Conservation (phyloP, 2,888 invertebrate genomes). For the Alloscopus bannaensis region DNA sequence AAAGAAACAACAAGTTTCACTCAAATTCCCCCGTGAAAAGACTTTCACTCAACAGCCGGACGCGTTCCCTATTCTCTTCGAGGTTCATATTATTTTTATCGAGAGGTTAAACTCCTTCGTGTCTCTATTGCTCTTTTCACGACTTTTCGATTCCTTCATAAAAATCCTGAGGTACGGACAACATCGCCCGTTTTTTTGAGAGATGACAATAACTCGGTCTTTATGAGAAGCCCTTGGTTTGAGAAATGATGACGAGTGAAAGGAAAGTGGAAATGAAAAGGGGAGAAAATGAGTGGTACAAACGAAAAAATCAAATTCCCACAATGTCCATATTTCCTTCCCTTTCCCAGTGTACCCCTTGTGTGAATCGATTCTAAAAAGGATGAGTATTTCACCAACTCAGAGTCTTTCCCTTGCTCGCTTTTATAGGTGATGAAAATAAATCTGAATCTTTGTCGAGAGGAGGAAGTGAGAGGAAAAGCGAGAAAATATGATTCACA, state of each 20-base stretch:
- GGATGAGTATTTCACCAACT: slow-evolving; percentile 3
- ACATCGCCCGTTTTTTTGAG: no score
- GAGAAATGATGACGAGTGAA: slow-evolving; percentile 61
- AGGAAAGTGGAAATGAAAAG: slow-evolving; percentile 60
- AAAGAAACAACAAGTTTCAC: no score
- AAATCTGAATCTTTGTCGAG: not conserved
- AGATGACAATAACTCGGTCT: slow-evolving; percentile 61
- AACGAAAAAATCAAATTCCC: slow-evolving; percentile 59
- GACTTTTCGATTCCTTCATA: no score
- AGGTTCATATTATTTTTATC: no score
- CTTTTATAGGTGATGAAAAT: not conserved
- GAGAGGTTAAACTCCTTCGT: no score
- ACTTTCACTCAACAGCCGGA: no score
- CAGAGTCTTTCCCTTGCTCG: not conserved
- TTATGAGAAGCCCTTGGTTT: slow-evolving; percentile 43
- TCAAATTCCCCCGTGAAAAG: no score
- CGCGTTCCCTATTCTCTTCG: no score
- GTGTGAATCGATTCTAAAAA: slow-evolving; percentile 2
- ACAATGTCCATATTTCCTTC: slow-evolving; percentile 48
- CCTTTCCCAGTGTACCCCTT: slow-evolving; percentile 5
- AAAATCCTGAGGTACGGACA: no score
- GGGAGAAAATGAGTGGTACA: slow-evolving; percentile 53
- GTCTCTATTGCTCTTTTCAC: no score
- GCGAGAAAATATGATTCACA: no score
- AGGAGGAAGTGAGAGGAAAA: no score